phyloP scores from a whole-genome alignment of 2,797 vertebrate genomes.

The Coluber constrictor region DNA sequence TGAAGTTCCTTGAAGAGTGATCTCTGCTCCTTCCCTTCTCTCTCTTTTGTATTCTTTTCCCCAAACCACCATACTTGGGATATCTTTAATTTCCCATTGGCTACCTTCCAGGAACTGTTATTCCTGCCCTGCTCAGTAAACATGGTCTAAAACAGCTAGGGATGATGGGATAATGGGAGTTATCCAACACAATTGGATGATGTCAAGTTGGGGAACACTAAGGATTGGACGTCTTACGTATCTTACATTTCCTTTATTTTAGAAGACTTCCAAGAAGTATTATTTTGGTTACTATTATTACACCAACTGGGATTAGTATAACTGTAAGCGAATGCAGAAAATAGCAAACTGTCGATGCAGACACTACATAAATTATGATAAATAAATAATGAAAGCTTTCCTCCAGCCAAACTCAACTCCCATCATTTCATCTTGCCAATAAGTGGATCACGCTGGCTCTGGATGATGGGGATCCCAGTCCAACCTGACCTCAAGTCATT shows the following conservation, averaged over 20 bases:
- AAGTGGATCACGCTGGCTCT: background rate
- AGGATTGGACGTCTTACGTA: background rate
- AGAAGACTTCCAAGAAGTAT: background rate
- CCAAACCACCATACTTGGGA: background rate
- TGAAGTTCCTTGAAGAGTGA: background rate
- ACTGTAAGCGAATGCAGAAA: background rate
- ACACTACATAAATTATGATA: background rate
- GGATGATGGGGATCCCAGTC: background rate
- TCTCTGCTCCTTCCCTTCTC: background rate
- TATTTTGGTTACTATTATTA: background rate
- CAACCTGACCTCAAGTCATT: background rate
- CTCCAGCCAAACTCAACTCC: background rate
- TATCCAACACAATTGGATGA: background rate
- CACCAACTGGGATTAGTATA: background rate
- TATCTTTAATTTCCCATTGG: background rate
- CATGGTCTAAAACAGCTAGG: background rate
- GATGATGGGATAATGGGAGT: background rate
- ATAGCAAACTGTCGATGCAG: slow-evolving; percentile 14
- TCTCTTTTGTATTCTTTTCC: background rate
- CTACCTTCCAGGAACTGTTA: background rate
- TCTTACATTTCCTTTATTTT: background rate
- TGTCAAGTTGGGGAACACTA: background rate
- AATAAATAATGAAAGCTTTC: background rate
- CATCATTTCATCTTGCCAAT: background rate
- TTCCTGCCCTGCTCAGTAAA: background rate